phyloP scores from a whole-genome alignment of 1,140 invertebrate genomes.

The Sarcophaga peregrina region DNA sequence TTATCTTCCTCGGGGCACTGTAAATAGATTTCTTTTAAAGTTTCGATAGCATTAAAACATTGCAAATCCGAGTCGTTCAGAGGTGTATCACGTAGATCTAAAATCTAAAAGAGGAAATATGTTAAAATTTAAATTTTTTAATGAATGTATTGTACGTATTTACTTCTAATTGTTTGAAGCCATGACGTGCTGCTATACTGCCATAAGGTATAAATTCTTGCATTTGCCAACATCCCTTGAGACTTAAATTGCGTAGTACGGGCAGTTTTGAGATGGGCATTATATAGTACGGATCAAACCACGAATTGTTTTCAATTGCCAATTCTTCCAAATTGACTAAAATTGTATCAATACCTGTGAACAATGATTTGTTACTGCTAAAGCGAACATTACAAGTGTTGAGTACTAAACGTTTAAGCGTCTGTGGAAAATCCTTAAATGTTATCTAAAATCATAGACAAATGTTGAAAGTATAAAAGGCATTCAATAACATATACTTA shows the following conservation, averaged over 20 bases:
- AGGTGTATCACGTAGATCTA: constrained; percentile 75
- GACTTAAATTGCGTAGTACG: constrained; percentile 70
- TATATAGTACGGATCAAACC: constrained; percentile 77
- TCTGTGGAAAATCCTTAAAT: constrained; percentile 27
- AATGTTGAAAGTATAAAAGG: no score
- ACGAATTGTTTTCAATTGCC: constrained; percentile 75
- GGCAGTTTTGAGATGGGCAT: constrained; percentile 77
- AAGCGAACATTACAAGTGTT: constrained; percentile 25
- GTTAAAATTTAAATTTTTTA: not conserved
- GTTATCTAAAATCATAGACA: not conserved
- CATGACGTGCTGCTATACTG: constrained; percentile 77
- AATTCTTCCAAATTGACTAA: constrained; percentile 68
- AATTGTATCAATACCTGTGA: not conserved
- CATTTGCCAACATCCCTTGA: constrained; percentile 73
- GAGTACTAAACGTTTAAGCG: constrained; percentile 20
- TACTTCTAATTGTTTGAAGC: constrained; percentile 76
- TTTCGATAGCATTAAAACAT: constrained; percentile 73
- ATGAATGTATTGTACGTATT: constrained; percentile 30
- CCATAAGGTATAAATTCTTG: constrained; percentile 80
- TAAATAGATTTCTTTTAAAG: constrained; percentile 73
- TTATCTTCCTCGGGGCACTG: constrained; percentile 66
- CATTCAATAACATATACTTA: no score
- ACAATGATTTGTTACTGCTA: not conserved
- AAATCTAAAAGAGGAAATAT: constrained; percentile 64
- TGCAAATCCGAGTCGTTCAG: constrained; percentile 77